Evolutionary conservation across 2,797 vertebrate species (phyloP).

Genomic region (Tiaroga cobitis): DNA sequence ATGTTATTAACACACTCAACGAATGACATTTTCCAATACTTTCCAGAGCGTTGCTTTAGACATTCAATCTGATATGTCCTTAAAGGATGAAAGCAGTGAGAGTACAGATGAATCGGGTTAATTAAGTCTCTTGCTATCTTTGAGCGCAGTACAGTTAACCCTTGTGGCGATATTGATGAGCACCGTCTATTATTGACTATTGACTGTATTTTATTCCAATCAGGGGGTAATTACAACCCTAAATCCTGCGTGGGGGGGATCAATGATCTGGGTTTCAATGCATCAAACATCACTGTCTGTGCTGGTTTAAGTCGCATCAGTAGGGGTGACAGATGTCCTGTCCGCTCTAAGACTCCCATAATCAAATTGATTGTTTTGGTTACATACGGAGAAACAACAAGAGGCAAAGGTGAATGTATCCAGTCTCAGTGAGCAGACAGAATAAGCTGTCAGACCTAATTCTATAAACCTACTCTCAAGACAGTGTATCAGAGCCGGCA

Average conservation of each 20-base stretch:
- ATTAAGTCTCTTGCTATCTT: conserved; percentile 79
- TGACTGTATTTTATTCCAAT: conserved; percentile 80
- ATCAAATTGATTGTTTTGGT: conserved; percentile 75
- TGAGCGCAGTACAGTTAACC: conserved; percentile 73
- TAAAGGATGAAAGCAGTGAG: conserved; percentile 47
- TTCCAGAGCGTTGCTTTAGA: neutral
- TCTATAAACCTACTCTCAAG: conserved; percentile 51
- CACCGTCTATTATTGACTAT: conserved; percentile 83
- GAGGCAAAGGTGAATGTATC: conserved; percentile 54
- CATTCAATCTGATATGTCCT: conserved; percentile 22
- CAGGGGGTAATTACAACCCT: conserved; percentile 73
- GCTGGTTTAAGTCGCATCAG: conserved; percentile 72
- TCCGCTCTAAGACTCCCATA: conserved; percentile 55
- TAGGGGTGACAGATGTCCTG: conserved; percentile 76
- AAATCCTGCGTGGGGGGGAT: conserved; percentile 67
- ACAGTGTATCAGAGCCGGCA: conserved; percentile 51
- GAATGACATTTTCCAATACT: conserved; percentile 16
- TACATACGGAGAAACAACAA: conserved; percentile 65
- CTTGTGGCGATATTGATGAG: conserved; percentile 71
- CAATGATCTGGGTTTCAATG: conserved; percentile 54
- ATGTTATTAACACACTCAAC: conserved; percentile 20
- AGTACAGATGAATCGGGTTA: conserved; percentile 69
- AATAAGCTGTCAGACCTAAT: conserved; percentile 63
- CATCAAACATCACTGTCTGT: conserved; percentile 48
- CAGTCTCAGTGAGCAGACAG: conserved; percentile 54